Evolutionary conservation across 2,113 vertebrate genomes (phyloP), one percentile per base, ranked within the genome.

Genomic region (Pachypanchax playfairii): DNA sequence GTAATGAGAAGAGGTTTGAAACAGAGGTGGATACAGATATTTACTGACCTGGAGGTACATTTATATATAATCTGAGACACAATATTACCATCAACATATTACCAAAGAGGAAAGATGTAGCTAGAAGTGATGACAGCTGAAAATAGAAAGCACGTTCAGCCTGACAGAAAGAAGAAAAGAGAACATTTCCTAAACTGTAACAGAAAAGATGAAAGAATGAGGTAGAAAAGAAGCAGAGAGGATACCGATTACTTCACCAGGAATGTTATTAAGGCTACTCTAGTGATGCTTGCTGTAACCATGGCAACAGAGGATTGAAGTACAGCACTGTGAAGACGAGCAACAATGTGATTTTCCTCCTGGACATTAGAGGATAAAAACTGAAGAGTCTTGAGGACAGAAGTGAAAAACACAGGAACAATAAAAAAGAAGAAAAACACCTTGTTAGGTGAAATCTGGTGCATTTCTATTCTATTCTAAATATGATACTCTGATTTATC

Each of bases 241-340:
- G 36, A 68, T 41, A 60, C 39, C 60, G 60, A 58, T 62, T 28
- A 38, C 52, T 53, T n/a, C 57, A 70, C 38, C 39, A 6, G 52
- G 60, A 62, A 68, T 58, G 62, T 44, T 63, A 77, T 77, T 71
- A 68, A 65, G 73, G 73, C 47, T 44, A 49, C 36, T 44, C 46
- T 52, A 66, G 62, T 21, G 65, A 81, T 50, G 75, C 69, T 60
- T 17, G 53, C 53, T 1, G 59, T 85, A 20, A 59, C 83, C 47
- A 65, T 41, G 62, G 79, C 73, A 79, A 85, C 76, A 24, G 47
- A 69, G 63, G 48, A 49, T 31, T 26, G 49, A 65, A 42, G 18
- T 0, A 5, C 21, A 0, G 44, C 1, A 13, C 36, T 14, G 14
- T 1, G 15, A 33, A 53, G 35, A 75, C 10, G 65, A 17, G n/a